phyloP scores from a whole-genome alignment of 2,888 invertebrate species.

The Drosophila cognata region DNA sequence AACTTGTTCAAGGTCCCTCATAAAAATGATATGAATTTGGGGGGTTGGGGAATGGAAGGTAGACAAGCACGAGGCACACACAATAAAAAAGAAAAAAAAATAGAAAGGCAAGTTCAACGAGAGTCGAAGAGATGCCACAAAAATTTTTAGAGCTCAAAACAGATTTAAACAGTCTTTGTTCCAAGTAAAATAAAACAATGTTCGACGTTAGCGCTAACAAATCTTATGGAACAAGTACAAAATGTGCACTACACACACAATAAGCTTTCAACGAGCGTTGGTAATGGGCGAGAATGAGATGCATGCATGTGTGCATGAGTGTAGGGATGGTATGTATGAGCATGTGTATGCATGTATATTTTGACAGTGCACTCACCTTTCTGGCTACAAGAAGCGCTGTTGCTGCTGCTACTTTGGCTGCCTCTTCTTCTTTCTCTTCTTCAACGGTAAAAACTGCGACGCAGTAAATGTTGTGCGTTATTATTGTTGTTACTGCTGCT shows the following conservation, averaged over 20 bases:
- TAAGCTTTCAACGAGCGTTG: slow-evolving; percentile 15
- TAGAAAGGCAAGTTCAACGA: slow-evolving; percentile 63
- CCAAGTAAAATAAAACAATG: slow-evolving; percentile 35
- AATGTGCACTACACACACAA: slow-evolving; percentile 35
- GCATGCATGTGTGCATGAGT: slow-evolving; percentile 13
- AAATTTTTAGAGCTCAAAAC: slow-evolving; percentile 20
- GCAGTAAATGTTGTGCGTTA: slow-evolving; percentile 58
- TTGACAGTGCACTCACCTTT: slow-evolving; percentile 72
- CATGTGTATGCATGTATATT: slow-evolving; percentile 17
- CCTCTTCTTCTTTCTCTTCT: slow-evolving; percentile 33
- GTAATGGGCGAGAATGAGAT: slow-evolving; percentile 26
- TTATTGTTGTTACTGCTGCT: slow-evolving; percentile 24
- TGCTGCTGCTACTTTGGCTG: slow-evolving; percentile 18
- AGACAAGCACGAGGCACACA: slow-evolving; percentile 12
- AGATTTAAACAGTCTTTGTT: slow-evolving; percentile 72
- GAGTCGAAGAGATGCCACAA: slow-evolving; percentile 28
- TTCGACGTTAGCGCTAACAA: slow-evolving; percentile 38
- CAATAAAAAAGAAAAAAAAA: slow-evolving; percentile 1
- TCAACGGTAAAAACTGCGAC: slow-evolving; percentile 74
- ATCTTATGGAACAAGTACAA: slow-evolving; percentile 24
- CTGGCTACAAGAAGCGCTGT: slow-evolving; percentile 42
- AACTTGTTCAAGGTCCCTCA: slow-evolving; percentile 72
- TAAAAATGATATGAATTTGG: slow-evolving; percentile 34
- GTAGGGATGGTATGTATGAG: slow-evolving; percentile 4
- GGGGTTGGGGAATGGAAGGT: slow-evolving; percentile 1